Evolutionary conservation across 2,888 invertebrate genomes (phyloP).

Genomic region (Sclerodermus sp.): DNA sequence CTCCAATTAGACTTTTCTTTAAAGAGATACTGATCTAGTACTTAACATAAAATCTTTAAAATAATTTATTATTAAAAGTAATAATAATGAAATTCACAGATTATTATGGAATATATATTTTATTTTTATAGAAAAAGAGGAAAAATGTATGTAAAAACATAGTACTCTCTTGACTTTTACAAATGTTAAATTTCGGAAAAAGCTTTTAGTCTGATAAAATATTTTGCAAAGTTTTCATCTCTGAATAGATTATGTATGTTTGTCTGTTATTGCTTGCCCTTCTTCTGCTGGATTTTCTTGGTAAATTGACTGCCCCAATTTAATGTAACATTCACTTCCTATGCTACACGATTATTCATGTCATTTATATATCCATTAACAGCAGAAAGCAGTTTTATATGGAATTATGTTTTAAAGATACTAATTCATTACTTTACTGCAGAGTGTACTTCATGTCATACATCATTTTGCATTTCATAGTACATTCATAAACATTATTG

Average conservation of each 20-base stretch:
- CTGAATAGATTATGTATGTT: conserved; percentile 55
- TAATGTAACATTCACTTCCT: conserved; percentile 36
- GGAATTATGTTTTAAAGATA: conserved; percentile 49
- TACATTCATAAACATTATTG: too few species aligned
- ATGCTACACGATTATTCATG: conserved; percentile 27
- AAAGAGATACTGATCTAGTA: conserved; percentile 9
- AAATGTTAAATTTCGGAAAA: conserved; percentile 15
- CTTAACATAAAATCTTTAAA: conserved; percentile 4
- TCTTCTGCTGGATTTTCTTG: conserved; percentile 58
- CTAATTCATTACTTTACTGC: too few species aligned
- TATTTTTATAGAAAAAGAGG: conserved; percentile 8
- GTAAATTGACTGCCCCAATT: conserved; percentile 57
- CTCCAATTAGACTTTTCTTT: conserved; percentile 46
- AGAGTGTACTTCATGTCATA: too few species aligned
- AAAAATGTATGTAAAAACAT: conserved; percentile 11
- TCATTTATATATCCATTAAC: conserved; percentile 26
- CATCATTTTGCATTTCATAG: too few species aligned
- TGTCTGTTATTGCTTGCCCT: conserved; percentile 58
- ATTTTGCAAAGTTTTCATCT: conserved; percentile 40
- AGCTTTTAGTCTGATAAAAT: conserved; percentile 20
- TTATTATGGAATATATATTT: conserved; percentile 1
- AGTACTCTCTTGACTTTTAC: conserved; percentile 9
- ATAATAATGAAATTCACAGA: background rate
- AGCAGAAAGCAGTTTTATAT: conserved; percentile 54
- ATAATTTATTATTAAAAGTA: conserved; percentile 8